Evolutionary conservation across 2,113 vertebrate genomes (phyloP).

Genomic region (Hydropotes inermis): DNA sequence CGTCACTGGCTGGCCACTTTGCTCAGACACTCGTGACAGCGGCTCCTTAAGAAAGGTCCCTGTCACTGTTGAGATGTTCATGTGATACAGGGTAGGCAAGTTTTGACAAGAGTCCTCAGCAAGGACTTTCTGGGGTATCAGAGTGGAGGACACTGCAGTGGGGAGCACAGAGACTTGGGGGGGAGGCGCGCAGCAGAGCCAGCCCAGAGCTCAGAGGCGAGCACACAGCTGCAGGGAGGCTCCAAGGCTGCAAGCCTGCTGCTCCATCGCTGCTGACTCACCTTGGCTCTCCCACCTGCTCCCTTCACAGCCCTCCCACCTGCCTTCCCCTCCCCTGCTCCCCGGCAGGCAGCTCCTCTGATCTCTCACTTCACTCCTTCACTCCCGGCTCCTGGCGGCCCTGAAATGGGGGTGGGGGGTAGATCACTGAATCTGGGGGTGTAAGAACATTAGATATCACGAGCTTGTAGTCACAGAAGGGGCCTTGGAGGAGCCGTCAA

Average conservation of each 20-base stretch:
- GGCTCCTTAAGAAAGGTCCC: neutral
- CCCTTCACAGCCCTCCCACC: conserved; percentile 67
- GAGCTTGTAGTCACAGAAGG: neutral
- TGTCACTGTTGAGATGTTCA: neutral
- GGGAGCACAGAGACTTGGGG: neutral
- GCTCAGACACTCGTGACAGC: neutral
- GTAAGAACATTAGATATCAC: neutral
- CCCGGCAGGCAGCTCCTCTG: neutral
- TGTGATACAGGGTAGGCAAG: too few species aligned
- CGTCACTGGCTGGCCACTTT: neutral
- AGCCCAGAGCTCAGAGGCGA: neutral
- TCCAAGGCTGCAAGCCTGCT: neutral
- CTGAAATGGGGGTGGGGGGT: neutral
- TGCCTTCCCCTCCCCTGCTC: conserved; percentile 12
- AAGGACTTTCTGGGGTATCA: neutral
- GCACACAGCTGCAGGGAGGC: neutral
- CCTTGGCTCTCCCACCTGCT: conserved; percentile 69
- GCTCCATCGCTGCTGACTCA: conserved; percentile 53
- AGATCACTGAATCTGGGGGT: neutral
- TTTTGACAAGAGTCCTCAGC: neutral
- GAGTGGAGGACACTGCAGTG: neutral
- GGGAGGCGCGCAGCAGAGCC: accelerated
- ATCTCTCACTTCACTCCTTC: neutral
- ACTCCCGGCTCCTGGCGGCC: neutral
- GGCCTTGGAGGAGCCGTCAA: neutral